These are phyloP conservation scores for Ageneiosus marmoratus DNA, from an alignment of 2,113 vertebrate species.

Conservation along the genomic window DNA sequence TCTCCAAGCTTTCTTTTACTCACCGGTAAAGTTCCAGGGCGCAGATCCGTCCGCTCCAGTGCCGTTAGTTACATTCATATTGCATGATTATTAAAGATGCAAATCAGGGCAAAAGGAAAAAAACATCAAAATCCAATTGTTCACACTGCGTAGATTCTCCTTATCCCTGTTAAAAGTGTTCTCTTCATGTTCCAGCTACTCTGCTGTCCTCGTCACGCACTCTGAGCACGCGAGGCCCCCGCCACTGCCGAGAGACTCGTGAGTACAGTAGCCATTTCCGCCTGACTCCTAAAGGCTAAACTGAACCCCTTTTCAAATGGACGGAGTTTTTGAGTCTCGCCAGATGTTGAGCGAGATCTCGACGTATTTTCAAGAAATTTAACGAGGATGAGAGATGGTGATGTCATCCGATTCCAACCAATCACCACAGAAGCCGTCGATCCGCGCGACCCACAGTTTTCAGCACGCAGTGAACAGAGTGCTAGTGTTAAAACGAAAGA, in stretches of 20 bases:
- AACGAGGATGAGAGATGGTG: background rate
- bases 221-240: constrained; percentile 5
- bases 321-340: background rate
- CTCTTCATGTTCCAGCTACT: constrained; percentile 46
- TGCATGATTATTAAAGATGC: constrained; percentile 52
- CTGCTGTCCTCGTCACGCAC: constrained; percentile 25
- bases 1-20: constrained; percentile 20
- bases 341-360: background rate
- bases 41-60: constrained; percentile 54
- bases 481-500: background rate
- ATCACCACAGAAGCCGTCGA: background rate
- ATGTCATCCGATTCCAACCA: constrained; percentile 2
- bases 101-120: constrained; percentile 33
- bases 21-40: constrained; percentile 60
- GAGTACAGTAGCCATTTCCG: background rate
- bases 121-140: constrained; percentile 30
- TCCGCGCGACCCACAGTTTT: constrained; percentile 4
- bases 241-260: background rate
- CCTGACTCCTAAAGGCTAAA: background rate
- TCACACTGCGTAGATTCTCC: constrained; percentile 31
- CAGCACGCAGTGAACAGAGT: background rate
- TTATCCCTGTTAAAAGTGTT: constrained; percentile 26
- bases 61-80: constrained; percentile 60
- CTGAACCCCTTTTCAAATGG: background rate
- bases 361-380: background rate